phyloP scores from a whole-genome alignment of 1,140 invertebrate genomes.

The Steinernema feltiae region DNA sequence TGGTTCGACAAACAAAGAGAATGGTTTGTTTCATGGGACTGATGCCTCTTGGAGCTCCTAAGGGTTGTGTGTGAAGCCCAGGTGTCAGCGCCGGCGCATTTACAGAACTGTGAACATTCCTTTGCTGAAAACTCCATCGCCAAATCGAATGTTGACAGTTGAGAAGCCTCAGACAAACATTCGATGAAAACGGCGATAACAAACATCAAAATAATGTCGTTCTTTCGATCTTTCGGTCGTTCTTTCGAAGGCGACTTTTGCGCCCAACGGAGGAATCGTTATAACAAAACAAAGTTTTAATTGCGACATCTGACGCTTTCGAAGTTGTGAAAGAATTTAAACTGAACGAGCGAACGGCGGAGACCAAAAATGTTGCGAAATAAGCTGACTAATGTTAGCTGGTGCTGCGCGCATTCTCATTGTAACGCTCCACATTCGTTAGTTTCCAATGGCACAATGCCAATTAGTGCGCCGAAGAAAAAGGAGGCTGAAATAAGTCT shows the following conservation, averaged over 20 bases:
- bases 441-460: neutral
- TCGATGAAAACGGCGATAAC: too few relatives aligned
- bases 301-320: too few relatives aligned
- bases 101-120: neutral
- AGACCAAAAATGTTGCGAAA: too few relatives aligned
- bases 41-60: neutral
- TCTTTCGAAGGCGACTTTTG: too few relatives aligned
- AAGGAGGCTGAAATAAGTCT: neutral
- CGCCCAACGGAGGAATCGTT: too few relatives aligned
- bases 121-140: neutral
- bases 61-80: neutral
- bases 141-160: neutral
- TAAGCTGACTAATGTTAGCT: neutral
- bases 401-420: neutral
- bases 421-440: neutral
- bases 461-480: neutral
- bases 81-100: neutral
- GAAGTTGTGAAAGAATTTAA: too few relatives aligned
- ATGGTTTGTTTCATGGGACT: neutral
- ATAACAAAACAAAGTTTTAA: too few relatives aligned
- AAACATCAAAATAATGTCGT: too few relatives aligned
- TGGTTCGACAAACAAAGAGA: neutral
- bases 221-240: too few relatives aligned
- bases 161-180: too few relatives aligned
- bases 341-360: too few relatives aligned